Evolutionary conservation across 2,888 invertebrate genomes (phyloP).

Genomic region (Masnerella sp.): DNA sequence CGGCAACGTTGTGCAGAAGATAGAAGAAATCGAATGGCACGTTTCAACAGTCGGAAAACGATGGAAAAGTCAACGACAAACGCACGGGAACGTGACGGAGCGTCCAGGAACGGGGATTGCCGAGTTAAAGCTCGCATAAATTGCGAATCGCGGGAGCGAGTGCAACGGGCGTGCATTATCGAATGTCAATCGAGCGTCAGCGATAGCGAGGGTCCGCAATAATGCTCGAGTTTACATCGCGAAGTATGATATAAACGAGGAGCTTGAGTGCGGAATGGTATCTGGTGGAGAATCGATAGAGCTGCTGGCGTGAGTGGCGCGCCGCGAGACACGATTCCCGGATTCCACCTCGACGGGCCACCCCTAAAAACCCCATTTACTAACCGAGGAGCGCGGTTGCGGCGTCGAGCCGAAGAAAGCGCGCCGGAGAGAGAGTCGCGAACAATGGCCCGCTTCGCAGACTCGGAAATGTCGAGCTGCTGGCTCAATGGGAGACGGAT

Average conservation of each 20-base stretch:
- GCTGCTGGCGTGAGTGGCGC: constrained; percentile 66
- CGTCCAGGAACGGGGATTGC: no score
- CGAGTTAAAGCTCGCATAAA: no score
- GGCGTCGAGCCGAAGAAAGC: constrained; percentile 25
- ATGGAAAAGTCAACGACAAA: no score
- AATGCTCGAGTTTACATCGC: constrained; percentile 33
- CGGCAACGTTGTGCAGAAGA: no score
- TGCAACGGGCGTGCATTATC: no score
- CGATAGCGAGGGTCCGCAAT: constrained; percentile 29
- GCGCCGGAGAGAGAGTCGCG: constrained; percentile 57
- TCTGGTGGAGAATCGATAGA: constrained; percentile 72
- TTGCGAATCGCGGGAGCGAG: no score
- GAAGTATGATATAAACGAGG: constrained; percentile 63
- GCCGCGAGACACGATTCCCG: constrained; percentile 69
- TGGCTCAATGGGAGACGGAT: constrained; percentile 75
- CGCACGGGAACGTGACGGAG: no score
- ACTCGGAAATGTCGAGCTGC: constrained; percentile 75
- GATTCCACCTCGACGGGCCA: constrained; percentile 66
- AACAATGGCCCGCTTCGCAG: constrained; percentile 71
- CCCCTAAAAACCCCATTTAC: constrained; percentile 71
- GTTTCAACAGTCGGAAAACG: no score
- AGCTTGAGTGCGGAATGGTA: constrained; percentile 63
- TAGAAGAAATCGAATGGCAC: no score
- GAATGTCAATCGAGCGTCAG: constrained; percentile 35
- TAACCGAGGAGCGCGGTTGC: constrained; percentile 39